Conservation (phyloP, 2,113 vertebrate species). For the Arvicanthis niloticus region DNA sequence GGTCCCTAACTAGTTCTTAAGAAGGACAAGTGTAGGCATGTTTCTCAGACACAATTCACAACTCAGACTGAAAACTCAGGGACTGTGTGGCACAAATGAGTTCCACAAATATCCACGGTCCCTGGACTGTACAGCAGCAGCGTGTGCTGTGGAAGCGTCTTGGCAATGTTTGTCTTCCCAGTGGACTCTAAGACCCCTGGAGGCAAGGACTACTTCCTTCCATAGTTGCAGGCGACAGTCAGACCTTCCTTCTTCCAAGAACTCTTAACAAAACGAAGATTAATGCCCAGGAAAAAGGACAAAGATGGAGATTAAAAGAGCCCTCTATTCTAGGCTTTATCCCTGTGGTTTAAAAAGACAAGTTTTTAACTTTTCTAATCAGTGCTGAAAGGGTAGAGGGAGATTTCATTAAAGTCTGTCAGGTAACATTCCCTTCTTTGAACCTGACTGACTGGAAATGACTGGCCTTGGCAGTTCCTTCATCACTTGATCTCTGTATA, state of each 20-base stretch:
- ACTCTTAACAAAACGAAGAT: slow-evolving; percentile 10
- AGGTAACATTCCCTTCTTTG: slow-evolving; percentile 63
- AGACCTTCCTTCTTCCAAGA: background rate
- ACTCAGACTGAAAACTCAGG: slow-evolving; percentile 6
- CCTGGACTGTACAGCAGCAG: background rate
- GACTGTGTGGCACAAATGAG: background rate
- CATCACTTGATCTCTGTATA: slow-evolving; percentile 46
- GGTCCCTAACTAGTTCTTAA: background rate
- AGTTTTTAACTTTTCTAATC: slow-evolving; percentile 69
- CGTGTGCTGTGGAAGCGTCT: background rate
- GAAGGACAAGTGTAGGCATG: background rate
- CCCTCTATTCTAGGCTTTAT: slow-evolving; percentile 29
- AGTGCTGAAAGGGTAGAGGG: background rate
- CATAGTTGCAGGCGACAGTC: background rate
- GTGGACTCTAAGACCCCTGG: background rate
- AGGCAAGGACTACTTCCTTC: slow-evolving; percentile 5
- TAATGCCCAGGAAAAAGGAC: background rate
- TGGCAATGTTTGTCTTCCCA: background rate
- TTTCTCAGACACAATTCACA: slow-evolving; percentile 28
- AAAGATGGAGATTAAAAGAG: background rate
- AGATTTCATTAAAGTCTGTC: slow-evolving; percentile 64
- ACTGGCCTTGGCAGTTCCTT: slow-evolving; percentile 58
- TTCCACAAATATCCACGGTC: background rate
- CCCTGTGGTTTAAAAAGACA: slow-evolving; percentile 11
- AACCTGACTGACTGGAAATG: slow-evolving; percentile 61